phyloP scores from a whole-genome alignment of 2,888 invertebrate species.

The Conus canariensis region DNA sequence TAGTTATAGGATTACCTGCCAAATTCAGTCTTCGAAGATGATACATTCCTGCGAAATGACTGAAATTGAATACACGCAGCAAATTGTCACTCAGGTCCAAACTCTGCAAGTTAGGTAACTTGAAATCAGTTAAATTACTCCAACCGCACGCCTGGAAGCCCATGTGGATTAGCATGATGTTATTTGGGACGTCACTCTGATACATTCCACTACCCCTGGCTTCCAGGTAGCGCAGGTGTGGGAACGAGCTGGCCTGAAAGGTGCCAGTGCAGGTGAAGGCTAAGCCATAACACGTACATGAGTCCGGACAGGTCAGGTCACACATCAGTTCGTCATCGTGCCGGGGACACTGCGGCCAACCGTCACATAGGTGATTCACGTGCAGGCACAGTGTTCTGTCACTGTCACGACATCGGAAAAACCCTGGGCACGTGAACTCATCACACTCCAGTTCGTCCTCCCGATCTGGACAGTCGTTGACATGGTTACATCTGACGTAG shows the following conservation, averaged over 20 bases:
- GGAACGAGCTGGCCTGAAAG: background rate
- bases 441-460: background rate
- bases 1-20: background rate
- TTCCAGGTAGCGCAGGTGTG: background rate
- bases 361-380: constrained; percentile 14
- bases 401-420: background rate
- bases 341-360: background rate
- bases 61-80: background rate
- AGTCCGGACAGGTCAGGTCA: background rate
- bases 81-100: constrained; percentile 15
- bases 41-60: background rate
- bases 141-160: background rate
- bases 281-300: constrained; percentile 14
- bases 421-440: background rate
- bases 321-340: constrained; percentile 28
- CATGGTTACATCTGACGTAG: background rate
- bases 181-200: background rate
- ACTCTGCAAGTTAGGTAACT: background rate
- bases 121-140: background rate
- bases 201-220: background rate
- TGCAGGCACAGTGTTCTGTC: background rate
- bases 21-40: background rate
- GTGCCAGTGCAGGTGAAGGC: background rate
- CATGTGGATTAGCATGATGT: background rate
- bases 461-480: background rate